phyloP scores from a whole-genome alignment of 1,140 invertebrate species.

The Formica selysi region DNA sequence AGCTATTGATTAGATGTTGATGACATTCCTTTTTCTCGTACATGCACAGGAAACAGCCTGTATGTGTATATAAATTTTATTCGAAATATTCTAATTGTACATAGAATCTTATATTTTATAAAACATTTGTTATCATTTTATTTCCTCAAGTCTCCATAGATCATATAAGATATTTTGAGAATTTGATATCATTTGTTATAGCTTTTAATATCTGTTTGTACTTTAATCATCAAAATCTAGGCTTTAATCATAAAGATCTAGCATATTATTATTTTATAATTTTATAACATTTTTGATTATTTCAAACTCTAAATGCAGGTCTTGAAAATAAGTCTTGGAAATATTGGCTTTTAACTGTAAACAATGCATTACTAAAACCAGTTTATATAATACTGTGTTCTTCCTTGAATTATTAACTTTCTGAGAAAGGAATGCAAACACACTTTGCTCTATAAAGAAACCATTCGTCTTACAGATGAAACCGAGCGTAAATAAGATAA shows the following conservation, averaged over 20 bases:
- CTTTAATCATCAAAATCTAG: too few relatives aligned
- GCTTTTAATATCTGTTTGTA: too few relatives aligned
- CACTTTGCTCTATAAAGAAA: neutral
- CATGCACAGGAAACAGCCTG: neutral
- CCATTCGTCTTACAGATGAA: constrained; percentile 4
- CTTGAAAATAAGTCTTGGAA: neutral
- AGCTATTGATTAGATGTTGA: neutral
- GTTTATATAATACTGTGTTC: neutral
- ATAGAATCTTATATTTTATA: neutral
- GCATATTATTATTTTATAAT: neutral
- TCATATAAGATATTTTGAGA: too few relatives aligned
- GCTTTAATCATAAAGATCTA: too few relatives aligned
- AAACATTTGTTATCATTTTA: neutral
- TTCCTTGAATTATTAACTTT: constrained; percentile 10
- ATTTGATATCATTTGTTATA: too few relatives aligned
- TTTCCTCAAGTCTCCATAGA: neutral
- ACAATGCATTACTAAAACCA: neutral
- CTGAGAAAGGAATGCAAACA: constrained; percentile 7
- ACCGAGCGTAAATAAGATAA: constrained; percentile 31
- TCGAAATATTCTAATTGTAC: neutral
- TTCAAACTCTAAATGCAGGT: neutral
- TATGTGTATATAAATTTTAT: neutral
- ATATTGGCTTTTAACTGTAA: neutral
- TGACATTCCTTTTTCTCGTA: neutral
- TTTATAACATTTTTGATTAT: neutral